Percentiles rank a stretch among this genome's conserved stretches.
phyloP scores from a whole-genome alignment of 2,797 vertebrate species.

The Pristis pectinata region DNA sequence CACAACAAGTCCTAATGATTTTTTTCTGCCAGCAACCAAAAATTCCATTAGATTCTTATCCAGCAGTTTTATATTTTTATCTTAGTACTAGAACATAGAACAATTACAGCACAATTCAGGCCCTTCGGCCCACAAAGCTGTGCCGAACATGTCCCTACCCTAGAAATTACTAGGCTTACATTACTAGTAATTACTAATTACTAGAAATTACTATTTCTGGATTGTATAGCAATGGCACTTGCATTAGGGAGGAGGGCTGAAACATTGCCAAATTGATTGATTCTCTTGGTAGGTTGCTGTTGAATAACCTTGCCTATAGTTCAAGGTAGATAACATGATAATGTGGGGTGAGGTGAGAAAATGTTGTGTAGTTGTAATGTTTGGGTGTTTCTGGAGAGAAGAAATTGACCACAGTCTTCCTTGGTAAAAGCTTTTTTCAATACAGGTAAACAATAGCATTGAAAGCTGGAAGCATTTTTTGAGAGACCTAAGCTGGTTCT shows the following conservation, averaged over 20 bases:
- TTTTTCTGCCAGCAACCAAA: neutral
- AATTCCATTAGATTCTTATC: neutral
- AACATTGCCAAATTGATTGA: neutral
- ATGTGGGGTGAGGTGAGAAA: neutral
- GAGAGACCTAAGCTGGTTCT: neutral
- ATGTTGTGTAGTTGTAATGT: neutral
- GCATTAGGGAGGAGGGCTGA: neutral
- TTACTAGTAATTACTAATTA: too few species aligned
- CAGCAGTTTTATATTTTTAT: neutral
- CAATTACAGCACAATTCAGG: too few species aligned
- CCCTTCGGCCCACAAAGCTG: too few species aligned
- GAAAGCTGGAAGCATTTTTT: neutral
- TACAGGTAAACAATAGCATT: neutral
- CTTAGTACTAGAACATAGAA: neutral
- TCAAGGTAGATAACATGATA: neutral
- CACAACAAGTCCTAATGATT: neutral
- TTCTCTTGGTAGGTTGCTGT: neutral
- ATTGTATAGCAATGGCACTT: neutral
- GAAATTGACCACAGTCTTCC: neutral
- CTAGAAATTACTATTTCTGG: neutral
- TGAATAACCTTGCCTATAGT: neutral
- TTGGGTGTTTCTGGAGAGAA: neutral
- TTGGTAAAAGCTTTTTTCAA: neutral
- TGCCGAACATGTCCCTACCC: too few species aligned
- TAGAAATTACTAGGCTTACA: too few species aligned